Base-by-base conservation (phyloP, 2,797 vertebrate species). In the Xerus rutilus region DNA sequence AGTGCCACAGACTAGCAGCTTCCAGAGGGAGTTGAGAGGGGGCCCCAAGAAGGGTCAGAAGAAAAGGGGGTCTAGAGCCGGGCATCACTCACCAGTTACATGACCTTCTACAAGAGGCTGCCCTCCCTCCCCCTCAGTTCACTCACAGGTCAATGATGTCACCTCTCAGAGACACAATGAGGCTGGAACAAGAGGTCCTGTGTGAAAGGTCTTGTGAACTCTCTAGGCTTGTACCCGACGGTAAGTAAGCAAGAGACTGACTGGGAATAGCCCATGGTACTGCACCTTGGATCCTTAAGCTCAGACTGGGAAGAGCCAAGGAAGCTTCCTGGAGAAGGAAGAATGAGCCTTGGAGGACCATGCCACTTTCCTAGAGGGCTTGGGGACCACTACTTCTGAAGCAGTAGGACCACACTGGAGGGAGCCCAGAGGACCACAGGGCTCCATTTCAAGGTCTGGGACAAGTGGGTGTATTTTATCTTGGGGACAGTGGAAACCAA, bases 381-480 rank as follows among this genome's bases (percentile, higher is more conserved):
- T 73, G 35, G 70, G 81, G 76, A 54, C 47, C 59, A 23, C 7
- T 5, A 74, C 35, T 85, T 70, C 32, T 8, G 2, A 25, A 30
- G 3, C 52, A 67, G 21, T 74, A 45, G 89, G 45, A 59, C 54
- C 39, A 57, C 43, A 14, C 35, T 8, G 3, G 52, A 93, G 39
- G 11, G 18, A 83, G 18, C 74, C 43, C 65, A 79, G 47, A 81
- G 23, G 35, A 83, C 47, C 84, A 23, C 12, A 21, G 52, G 57
- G 10, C 13, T 81, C 69, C 74, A 35, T 35, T 43, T 92, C 62
- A 78, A 93, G 69, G 59, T 92, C 74, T 20, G 64, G 52, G 18
- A 90, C 67, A 45, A 87, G 13, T 35, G 69, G 52, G 30, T 94
- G 4, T 35, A 43, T 81, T 93, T 96, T 64, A 45, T 86, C 47